A percentile compares a stretch with the other conserved stretches of the same genome.
Conservation (phyloP, 2,797 vertebrate genomes). For the Hyperoplus lanceolatus region DNA sequence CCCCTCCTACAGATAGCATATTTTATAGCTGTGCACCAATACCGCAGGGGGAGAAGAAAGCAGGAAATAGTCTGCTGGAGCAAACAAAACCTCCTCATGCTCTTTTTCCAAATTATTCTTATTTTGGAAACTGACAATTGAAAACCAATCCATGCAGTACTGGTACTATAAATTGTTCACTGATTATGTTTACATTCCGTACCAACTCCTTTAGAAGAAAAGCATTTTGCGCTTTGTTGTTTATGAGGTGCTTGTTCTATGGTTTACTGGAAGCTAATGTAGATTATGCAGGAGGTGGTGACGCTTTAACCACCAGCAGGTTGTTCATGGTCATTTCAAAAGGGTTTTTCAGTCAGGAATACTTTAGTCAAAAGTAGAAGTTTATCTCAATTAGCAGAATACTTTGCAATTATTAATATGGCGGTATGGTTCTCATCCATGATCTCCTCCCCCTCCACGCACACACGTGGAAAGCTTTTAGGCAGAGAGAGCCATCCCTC, state of each 20-base stretch:
- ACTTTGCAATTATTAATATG: too few species aligned
- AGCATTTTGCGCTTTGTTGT: constrained; percentile 8
- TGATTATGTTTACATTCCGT: constrained; percentile 6
- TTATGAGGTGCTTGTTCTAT: neutral
- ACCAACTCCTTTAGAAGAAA: neutral
- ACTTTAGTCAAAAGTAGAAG: too few species aligned
- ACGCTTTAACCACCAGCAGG: neutral
- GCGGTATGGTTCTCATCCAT: neutral
- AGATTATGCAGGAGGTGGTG: constrained; percentile 12
- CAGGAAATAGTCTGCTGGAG: constrained; percentile 15
- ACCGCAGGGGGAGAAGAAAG: constrained; percentile 14
- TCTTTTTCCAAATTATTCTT: constrained; percentile 42
- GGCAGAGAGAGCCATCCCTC: too few species aligned
- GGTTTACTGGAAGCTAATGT: neutral
- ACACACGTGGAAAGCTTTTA: too few species aligned
- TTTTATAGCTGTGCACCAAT: constrained; percentile 39
- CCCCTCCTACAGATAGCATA: constrained; percentile 22
- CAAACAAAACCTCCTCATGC: constrained; percentile 17
- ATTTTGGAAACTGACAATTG: constrained; percentile 27
- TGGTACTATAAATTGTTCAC: constrained; percentile 14
- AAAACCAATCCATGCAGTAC: constrained; percentile 12
- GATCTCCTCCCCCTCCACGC: neutral
- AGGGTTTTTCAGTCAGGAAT: too few species aligned
- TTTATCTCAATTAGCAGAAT: too few species aligned
- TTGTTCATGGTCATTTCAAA: too few species aligned